Base-by-base conservation (phyloP, 1,140 invertebrate species). In the Drosophila setifemur region DNA sequence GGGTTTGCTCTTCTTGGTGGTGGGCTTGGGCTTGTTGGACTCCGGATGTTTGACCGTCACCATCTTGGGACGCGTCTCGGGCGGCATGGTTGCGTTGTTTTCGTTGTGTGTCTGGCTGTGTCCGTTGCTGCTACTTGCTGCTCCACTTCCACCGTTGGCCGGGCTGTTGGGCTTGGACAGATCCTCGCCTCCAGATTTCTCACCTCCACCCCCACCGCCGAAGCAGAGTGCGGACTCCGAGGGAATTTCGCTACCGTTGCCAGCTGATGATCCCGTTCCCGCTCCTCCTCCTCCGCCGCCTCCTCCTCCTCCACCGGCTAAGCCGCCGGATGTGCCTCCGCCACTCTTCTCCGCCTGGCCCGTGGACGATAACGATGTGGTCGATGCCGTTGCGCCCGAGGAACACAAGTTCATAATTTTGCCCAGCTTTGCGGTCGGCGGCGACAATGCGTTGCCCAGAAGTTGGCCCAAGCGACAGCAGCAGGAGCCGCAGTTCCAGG, bases 31-130 rank as follows among this genome's bases (percentile, higher is more conserved):
- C 90, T 97, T 98, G 85, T 97, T 97, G 0, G 96, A 97, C 81
- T 98, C 97, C 1, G 97, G 97, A 90, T 97, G 96, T 85, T 97
- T 97, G 0, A 99, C 97, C 6, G 96, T 98, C 3, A 98, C 98
- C 39, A 97, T 95, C 91, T 98, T 98, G 19, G 95, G 95, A 61
- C 93, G 92, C 19, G 94, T 89, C 47, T 90, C 89, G 66, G 89
- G 86, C 68, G 89, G 89, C 88, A 90, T 90, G 52, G 57, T 88
- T 87, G 73, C 63, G 58, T 71, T 88, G 31, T 48, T 69, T 71
- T 83, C 74, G 79, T 86, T 79, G 64, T 83, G 66, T 55, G 42
- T 54, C 21, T 52, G 48, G 40, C 42, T 72, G 35, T 50, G 55
- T 39, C 57, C 53, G 58, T 64, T 77, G 48, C 50, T 69, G 28